Evolutionary conservation across 2,888 invertebrate genomes (phyloP).

Genomic region (Nebria brevicollis): DNA sequence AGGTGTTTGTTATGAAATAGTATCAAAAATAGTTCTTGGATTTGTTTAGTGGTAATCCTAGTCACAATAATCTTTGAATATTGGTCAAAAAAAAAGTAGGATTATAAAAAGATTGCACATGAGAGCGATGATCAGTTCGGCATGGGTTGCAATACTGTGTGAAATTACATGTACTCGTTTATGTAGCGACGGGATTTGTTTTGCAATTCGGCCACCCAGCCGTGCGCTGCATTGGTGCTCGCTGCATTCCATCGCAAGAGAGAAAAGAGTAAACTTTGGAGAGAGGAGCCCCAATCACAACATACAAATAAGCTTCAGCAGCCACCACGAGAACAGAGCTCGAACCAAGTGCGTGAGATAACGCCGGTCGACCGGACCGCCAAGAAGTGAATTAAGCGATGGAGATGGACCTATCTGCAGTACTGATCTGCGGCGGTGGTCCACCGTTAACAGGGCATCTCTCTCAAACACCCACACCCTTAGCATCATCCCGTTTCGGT

Average conservation of each 20-base stretch:
- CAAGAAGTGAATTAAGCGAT: conserved; percentile 29
- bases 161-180: conserved; percentile 29
- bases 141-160: conserved; percentile 28
- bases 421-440: conserved; percentile 42
- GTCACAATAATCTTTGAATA: not conserved
- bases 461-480: conserved; percentile 7
- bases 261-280: not conserved
- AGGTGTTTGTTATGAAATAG: too few relatives aligned
- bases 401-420: conserved; percentile 28
- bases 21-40: too few relatives aligned
- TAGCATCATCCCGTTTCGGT: not conserved
- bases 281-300: conserved; percentile 38
- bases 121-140: not conserved
- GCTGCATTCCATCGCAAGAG: conserved; percentile 10
- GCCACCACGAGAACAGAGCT: not conserved
- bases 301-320: conserved; percentile 26
- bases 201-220: conserved; percentile 45
- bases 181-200: conserved; percentile 17
- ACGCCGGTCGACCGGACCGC: conserved; percentile 3
- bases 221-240: conserved; percentile 6
- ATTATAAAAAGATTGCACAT: not conserved
- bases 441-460: conserved; percentile 21
- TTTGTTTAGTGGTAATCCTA: too few relatives aligned
- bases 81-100: not conserved
- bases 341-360: conserved; percentile 9